These are phyloP conservation scores for Disparrhopalites patrizii DNA, from an alignment of 2,888 invertebrate species.

Conservation along the genomic window DNA sequence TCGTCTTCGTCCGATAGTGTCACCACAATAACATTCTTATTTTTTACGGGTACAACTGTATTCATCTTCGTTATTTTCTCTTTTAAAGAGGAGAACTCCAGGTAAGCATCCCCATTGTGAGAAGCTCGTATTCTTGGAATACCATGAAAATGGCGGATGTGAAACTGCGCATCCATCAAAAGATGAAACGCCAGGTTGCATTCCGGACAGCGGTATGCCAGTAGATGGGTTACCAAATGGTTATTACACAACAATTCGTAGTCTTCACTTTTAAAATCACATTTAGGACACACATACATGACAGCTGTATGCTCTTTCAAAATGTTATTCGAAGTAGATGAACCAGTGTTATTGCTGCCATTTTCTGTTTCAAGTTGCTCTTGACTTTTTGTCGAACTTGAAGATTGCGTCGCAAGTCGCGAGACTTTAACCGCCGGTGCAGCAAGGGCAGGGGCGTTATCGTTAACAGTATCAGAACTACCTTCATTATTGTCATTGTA, in stretches of 20 bases:
- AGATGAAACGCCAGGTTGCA: conserved; percentile 28
- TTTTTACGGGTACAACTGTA: background rate
- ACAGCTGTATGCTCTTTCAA: background rate
- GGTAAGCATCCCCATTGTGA: conserved; percentile 19
- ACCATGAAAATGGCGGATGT: conserved; percentile 32
- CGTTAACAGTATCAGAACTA: background rate
- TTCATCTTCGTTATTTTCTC: conserved; percentile 9
- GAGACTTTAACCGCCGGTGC: background rate
- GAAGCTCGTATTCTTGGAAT: conserved; percentile 12
- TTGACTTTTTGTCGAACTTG: background rate
- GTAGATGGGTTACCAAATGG: conserved; percentile 33
- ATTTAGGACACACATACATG: conserved; percentile 30
- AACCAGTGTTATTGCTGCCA: background rate
- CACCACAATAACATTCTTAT: conserved; percentile 5
- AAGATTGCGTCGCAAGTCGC: background rate
- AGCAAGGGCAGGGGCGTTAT: background rate
- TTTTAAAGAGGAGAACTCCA: conserved; percentile 19
- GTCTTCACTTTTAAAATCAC: conserved; percentile 27
- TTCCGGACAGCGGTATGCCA: conserved; percentile 28
- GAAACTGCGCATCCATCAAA: conserved; percentile 32
- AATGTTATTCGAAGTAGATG: background rate
- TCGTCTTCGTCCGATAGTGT: conserved; percentile 22
- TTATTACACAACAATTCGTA: conserved; percentile 23
- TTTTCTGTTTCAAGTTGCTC: no score
- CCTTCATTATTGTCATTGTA: background rate